Evolutionary conservation across 2,113 vertebrate species (phyloP).

Genomic region (Willisornis vidua): DNA sequence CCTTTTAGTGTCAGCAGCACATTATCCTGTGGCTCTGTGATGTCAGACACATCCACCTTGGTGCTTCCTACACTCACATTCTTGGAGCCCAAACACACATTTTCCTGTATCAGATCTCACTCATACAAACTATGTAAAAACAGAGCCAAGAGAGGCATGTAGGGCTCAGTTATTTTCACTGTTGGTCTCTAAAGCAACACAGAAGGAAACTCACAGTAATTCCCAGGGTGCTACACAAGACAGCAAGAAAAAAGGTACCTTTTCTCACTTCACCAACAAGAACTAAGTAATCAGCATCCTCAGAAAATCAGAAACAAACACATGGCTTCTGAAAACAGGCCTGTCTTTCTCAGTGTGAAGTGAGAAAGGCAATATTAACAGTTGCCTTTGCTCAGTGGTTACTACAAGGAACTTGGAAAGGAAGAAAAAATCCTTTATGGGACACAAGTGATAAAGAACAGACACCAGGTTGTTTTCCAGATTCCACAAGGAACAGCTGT

Average conservation of each 20-base stretch:
- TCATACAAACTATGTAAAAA: not conserved
- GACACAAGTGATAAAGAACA: not conserved
- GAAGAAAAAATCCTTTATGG: not conserved
- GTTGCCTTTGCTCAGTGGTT: not conserved
- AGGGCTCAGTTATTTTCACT: not conserved
- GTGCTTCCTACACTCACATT: not conserved
- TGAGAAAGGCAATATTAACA: not conserved
- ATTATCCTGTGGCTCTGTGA: not conserved
- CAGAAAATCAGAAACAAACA: not conserved
- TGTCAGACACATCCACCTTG: not conserved
- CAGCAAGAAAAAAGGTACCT: not conserved
- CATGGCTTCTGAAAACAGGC: not conserved
- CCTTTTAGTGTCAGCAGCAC: not conserved
- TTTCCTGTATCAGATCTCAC: not conserved
- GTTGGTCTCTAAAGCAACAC: not conserved
- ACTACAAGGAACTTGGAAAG: not conserved
- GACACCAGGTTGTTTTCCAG: not conserved
- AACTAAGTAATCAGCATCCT: not conserved
- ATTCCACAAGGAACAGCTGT: not conserved
- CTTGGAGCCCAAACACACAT: not conserved
- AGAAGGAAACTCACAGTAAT: not conserved
- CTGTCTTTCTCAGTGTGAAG: not conserved
- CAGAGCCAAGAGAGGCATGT: not conserved
- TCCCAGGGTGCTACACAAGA: not conserved
- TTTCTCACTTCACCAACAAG: not conserved